These are phyloP conservation scores for Reticulitermes speratus DNA, from an alignment of 1,140 invertebrate genomes.

Conservation along the genomic window DNA sequence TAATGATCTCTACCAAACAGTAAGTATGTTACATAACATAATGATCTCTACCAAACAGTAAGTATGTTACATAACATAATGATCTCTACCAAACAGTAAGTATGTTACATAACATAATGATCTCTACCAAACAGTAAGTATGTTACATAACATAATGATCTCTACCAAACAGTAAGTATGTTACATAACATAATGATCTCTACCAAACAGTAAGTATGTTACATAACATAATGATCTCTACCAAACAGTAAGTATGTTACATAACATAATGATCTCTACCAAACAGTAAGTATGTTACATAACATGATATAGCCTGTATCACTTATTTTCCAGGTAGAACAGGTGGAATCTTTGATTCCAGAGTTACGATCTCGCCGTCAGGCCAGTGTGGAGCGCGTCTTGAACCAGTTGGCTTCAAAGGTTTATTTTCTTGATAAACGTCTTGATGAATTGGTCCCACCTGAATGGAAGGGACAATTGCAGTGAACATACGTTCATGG, in stretches of 20 bases:
- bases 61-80: background rate
- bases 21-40: background rate
- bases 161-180: background rate
- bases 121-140: background rate
- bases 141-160: background rate
- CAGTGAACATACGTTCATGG: background rate
- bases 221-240: background rate
- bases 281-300: background rate
- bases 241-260: background rate
- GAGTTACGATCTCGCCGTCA: constrained; percentile 22
- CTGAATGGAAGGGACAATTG: constrained; percentile 26
- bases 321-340: constrained; percentile 23
- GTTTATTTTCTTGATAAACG: constrained; percentile 26
- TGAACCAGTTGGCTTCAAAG: constrained; percentile 22
- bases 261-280: background rate
- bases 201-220: background rate
- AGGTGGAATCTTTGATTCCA: constrained; percentile 27
- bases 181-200: background rate
- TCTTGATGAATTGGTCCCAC: constrained; percentile 25
- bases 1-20: background rate
- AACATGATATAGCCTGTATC: background rate
- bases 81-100: background rate
- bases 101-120: background rate
- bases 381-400: constrained; percentile 18
- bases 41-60: background rate